phyloP scores from a whole-genome alignment of 2,113 vertebrate genomes.

The Chloropsis hardwickii region DNA sequence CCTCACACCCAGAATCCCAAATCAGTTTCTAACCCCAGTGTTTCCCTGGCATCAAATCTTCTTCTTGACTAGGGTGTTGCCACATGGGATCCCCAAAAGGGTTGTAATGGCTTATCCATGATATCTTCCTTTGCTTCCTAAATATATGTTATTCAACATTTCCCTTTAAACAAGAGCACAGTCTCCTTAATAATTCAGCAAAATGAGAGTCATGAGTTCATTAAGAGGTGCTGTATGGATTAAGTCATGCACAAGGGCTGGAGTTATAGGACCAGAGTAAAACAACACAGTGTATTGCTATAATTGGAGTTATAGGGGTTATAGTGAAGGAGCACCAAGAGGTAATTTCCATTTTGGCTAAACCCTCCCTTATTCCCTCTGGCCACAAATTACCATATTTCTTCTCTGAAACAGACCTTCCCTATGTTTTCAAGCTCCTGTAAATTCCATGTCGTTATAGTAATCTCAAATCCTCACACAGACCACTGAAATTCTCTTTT shows the following conservation, averaged over 20 bases:
- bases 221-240: constrained; percentile 48
- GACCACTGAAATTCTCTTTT: constrained; percentile 26
- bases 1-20: not conserved
- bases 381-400: constrained; percentile 66
- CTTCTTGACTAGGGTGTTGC: not conserved
- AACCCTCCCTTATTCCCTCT: constrained; percentile 32
- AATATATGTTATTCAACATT: not conserved
- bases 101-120: not conserved
- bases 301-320: constrained; percentile 59
- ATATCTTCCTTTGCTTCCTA: not conserved
- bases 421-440: constrained; percentile 3
- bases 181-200: constrained; percentile 22
- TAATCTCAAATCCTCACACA: constrained; percentile 35
- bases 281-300: constrained; percentile 27
- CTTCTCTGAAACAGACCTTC: constrained; percentile 53
- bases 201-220: constrained; percentile 59
- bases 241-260: not conserved
- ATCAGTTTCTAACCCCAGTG: not conserved
- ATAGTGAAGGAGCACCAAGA: constrained; percentile 39
- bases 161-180: not conserved
- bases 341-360: constrained; percentile 65
- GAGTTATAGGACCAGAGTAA: constrained; percentile 29
- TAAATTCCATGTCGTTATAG: constrained; percentile 18
- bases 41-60: not conserved
- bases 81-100: not conserved